Evolutionary conservation across 1,140 invertebrate genomes (phyloP).

Genomic region (Laupala kohalensis): DNA sequence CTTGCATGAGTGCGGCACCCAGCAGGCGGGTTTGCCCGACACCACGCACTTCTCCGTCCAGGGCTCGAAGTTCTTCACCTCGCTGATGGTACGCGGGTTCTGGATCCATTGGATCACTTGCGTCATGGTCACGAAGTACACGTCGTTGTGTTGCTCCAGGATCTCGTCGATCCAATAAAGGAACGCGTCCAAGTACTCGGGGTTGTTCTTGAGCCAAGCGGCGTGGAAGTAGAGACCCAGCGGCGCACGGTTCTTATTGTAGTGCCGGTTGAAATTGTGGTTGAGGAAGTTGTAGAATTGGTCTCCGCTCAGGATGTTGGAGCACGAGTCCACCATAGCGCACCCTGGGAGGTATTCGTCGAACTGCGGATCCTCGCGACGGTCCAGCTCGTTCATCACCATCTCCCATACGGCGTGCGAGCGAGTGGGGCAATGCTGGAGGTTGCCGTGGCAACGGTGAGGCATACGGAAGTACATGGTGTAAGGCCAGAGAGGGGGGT

Average conservation of each 20-base stretch:
- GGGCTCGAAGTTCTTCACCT: constrained; percentile 82
- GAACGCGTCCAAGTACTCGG: constrained; percentile 85
- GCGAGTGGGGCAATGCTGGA: constrained; percentile 83
- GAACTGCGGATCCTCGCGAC: constrained; percentile 78
- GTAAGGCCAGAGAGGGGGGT: constrained; percentile 91
- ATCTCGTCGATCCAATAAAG: constrained; percentile 91
- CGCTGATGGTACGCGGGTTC: constrained; percentile 69
- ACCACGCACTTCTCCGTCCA: constrained; percentile 87
- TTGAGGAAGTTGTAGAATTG: constrained; percentile 93
- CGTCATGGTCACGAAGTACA: constrained; percentile 95
- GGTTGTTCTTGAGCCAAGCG: constrained; percentile 89
- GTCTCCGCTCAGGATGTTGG: constrained; percentile 81
- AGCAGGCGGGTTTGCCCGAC: constrained; percentile 63
- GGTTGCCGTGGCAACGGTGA: constrained; percentile 83
- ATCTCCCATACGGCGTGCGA: constrained; percentile 92
- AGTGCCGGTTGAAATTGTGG: constrained; percentile 91
- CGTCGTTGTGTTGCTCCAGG: constrained; percentile 73
- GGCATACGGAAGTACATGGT: constrained; percentile 97
- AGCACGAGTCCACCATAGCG: constrained; percentile 93
- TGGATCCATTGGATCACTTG: constrained; percentile 96
- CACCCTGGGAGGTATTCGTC: constrained; percentile 88
- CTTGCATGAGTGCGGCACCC: constrained; percentile 80
- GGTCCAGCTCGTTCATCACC: constrained; percentile 93
- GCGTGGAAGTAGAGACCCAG: constrained; percentile 91
- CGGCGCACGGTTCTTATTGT: constrained; percentile 85